Evolutionary conservation across 2,113 vertebrate genomes (phyloP), one percentile per base, ranked within the genome.

Genomic region (Elachura formosa): DNA sequence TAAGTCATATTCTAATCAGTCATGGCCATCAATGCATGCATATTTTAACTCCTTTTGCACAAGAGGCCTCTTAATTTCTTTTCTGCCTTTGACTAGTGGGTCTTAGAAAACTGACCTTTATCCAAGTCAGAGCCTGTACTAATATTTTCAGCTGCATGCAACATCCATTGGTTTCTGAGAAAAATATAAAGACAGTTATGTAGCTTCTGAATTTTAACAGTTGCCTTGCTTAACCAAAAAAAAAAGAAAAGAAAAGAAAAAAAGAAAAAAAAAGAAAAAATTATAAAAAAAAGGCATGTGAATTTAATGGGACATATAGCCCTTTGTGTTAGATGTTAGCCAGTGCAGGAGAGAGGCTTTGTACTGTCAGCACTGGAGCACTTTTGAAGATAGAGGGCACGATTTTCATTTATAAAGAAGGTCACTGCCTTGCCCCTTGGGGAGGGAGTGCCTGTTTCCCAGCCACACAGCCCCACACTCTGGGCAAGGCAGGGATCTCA

Each of bases 131-230:
- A 73, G 46, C 83, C 62, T 96, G 73, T 92, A 68, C 46, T 94
- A 78, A 62, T 94, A 54, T 94, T 94, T 94, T 96, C 83, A 91
- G 91, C 80, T 97, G 97, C 97, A 97, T 96, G 96, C 84, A 28
- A 90, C 86, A 82, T 90, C 85, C 91, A 87, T 97, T 87, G 93
- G 84, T 94, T 97, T 96, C 82, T 90, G 72, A 90, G 93, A 94
- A 96, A 97, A 95, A 93, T 95, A 91, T 71, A 64, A 80, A 95
- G 62, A 95, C 90, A 90, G 79, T 97, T 96, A 87, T 31, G 68
- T 96, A 98, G 93, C 83, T 94, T 97, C 90, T 83, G 86, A 72
- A 93, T 93, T 94, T 95, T 82, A 91, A 71, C 87, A 69, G 79
- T 95, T 92, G 88, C 83, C 83, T 96, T 96, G 94, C 96, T 95